Percentiles rank a stretch among this genome's conserved stretches.
phyloP scores from a whole-genome alignment of 1,140 invertebrate species.

The Dysdera silvatica region DNA sequence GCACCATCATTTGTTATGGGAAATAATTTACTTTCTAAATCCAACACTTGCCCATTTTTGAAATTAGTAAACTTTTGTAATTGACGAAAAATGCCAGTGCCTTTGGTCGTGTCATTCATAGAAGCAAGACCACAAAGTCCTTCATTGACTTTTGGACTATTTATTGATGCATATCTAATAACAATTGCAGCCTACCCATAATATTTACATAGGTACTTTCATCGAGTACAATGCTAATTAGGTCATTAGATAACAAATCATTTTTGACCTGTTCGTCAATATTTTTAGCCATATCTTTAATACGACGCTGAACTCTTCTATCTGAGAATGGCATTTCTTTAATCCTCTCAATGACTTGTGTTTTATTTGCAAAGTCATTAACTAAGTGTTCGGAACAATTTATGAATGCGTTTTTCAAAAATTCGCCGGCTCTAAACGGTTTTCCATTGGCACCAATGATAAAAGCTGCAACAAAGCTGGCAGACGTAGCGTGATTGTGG shows the following conservation, averaged over 20 bases:
- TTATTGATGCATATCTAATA: constrained; percentile 2
- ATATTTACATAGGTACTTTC: constrained; percentile 3
- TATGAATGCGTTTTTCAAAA: too few relatives aligned
- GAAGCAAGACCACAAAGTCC: neutral
- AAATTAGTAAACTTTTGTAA: too few relatives aligned
- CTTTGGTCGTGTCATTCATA: neutral
- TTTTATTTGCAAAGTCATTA: constrained; percentile 3
- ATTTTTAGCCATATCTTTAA: neutral
- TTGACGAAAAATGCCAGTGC: neutral
- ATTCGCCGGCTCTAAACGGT: neutral
- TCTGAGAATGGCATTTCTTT: neutral
- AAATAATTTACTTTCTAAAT: too few relatives aligned
- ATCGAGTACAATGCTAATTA: neutral
- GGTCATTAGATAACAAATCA: neutral
- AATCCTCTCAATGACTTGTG: neutral
- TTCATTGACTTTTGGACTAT: neutral
- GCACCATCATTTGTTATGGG: neutral
- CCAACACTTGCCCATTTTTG: too few relatives aligned
- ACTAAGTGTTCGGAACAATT: too few relatives aligned
- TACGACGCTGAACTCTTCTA: neutral
- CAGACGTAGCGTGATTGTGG: neutral
- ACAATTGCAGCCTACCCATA: neutral
- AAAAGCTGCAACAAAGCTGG: neutral
- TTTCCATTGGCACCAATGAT: neutral
- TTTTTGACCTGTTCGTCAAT: neutral